Conservation (phyloP, 2,113 vertebrate genomes). For the Fulmarus glacialis region DNA sequence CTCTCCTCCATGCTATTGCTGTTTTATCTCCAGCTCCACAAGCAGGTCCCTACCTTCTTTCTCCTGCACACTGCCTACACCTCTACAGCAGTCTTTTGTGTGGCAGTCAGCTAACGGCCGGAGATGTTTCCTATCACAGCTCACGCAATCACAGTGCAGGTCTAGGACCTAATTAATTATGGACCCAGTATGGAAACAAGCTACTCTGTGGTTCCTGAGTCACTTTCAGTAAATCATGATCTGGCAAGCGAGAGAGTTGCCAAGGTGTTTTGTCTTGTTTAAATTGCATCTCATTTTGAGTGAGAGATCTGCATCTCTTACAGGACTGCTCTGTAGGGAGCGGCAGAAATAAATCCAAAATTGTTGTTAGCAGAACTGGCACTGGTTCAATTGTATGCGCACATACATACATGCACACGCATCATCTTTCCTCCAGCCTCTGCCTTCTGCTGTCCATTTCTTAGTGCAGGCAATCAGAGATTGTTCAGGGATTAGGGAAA, state of each 20-base stretch:
- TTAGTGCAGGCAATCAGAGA: not conserved
- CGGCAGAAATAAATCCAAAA: slow-evolving; percentile 49
- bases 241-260: slow-evolving; percentile 17
- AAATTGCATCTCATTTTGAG: slow-evolving; percentile 60
- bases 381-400: not conserved
- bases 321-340: slow-evolving; percentile 14
- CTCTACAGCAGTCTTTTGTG: slow-evolving; percentile 2
- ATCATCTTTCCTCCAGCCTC: not conserved
- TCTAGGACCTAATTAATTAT: slow-evolving; percentile 58
- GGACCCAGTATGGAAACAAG: slow-evolving; percentile 21
- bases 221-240: slow-evolving; percentile 60
- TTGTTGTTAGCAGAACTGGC: not conserved
- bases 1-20: not conserved
- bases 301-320: slow-evolving; percentile 36
- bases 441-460: not conserved
- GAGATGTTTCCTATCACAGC: slow-evolving; percentile 8
- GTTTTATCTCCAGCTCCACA: slow-evolving; percentile 41
- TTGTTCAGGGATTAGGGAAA: slow-evolving; percentile 1
- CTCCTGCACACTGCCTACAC: not conserved
- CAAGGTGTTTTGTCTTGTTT: slow-evolving; percentile 52
- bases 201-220: slow-evolving; percentile 45
- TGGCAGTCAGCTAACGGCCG: not conserved
- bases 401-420: not conserved
- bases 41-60: not conserved
- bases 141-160: not conserved